Evolutionary conservation across 92 coral and sea anemone genomes (phyloP).

Genomic region (Epizoanthus ramosus): DNA sequence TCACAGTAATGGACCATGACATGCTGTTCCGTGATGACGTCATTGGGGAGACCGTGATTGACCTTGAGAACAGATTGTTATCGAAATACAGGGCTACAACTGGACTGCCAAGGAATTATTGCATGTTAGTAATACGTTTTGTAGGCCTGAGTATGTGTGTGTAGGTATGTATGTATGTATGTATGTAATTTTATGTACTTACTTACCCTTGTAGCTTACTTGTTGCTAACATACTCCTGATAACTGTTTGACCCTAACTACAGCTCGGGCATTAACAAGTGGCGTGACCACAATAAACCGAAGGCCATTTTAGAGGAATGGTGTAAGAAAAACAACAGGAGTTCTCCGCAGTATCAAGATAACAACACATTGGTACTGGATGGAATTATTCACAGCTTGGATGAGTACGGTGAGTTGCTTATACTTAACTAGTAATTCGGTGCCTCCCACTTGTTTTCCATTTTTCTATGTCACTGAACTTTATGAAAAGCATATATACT

Average conservation of each 20-base stretch:
- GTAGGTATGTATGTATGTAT: too few relatives aligned
- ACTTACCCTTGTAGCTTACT: too few relatives aligned
- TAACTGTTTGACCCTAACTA: not conserved
- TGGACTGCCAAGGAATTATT: slow-evolving; percentile 90
- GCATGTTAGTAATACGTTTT: slow-evolving; percentile 73
- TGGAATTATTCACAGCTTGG: slow-evolving; percentile 64
- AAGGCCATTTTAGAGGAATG: slow-evolving; percentile 22
- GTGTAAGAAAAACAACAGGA: slow-evolving; percentile 51
- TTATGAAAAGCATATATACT: too few relatives aligned
- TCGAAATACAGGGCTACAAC: slow-evolving; percentile 81
- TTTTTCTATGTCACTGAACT: too few relatives aligned
- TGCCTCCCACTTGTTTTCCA: too few relatives aligned
- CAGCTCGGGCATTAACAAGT: slow-evolving; percentile 79
- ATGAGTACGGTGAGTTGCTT: slow-evolving; percentile 71
- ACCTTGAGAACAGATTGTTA: slow-evolving; percentile 89
- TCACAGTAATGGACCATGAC: slow-evolving; percentile 86
- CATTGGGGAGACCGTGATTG: slow-evolving; percentile 94
- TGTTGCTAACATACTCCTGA: too few relatives aligned
- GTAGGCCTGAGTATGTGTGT: too few relatives aligned
- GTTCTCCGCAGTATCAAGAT: slow-evolving; percentile 66
- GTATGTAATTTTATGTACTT: too few relatives aligned
- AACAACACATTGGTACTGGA: slow-evolving; percentile 67
- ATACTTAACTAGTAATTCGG: too few relatives aligned
- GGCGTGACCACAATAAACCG: slow-evolving; percentile 28
- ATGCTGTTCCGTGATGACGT: slow-evolving; percentile 84